phyloP scores from a whole-genome alignment of 1,140 invertebrate species.

The Ptiloglossa arizonensis region DNA sequence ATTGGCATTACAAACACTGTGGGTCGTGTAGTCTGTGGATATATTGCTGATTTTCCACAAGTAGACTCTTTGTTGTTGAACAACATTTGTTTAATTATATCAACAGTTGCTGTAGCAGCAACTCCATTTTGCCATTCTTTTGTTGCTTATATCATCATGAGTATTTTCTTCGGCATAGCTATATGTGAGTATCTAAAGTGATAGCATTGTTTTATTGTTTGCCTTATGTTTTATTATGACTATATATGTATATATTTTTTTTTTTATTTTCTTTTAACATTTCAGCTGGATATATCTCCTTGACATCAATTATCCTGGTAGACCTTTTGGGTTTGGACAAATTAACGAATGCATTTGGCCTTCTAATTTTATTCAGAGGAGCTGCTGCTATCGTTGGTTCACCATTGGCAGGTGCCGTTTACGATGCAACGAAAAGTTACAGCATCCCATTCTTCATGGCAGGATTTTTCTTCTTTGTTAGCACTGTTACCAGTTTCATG shows the following conservation, averaged over 20 bases:
- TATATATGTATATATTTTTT: not conserved
- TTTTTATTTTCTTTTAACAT: slow-evolving; percentile 62
- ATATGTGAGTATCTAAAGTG: slow-evolving; percentile 90
- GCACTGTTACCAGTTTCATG: slow-evolving; percentile 92
- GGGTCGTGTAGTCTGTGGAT: slow-evolving; percentile 93
- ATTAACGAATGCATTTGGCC: slow-evolving; percentile 97
- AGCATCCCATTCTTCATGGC: slow-evolving; percentile 96
- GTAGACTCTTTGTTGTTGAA: slow-evolving; percentile 96
- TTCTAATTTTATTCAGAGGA: slow-evolving; percentile 96
- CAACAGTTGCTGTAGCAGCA: slow-evolving; percentile 91
- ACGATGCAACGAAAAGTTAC: slow-evolving; percentile 93
- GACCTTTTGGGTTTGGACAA: slow-evolving; percentile 97
- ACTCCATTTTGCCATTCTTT: slow-evolving; percentile 94
- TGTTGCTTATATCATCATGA: slow-evolving; percentile 88
- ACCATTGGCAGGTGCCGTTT: slow-evolving; percentile 92
- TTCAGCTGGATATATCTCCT: slow-evolving; percentile 97
- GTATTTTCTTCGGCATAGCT: slow-evolving; percentile 97
- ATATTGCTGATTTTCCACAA: slow-evolving; percentile 91
- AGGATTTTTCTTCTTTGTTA: slow-evolving; percentile 92
- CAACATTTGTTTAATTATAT: slow-evolving; percentile 95
- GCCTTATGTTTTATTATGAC: not conserved
- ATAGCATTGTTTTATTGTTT: not conserved
- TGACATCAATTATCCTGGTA: slow-evolving; percentile 98
- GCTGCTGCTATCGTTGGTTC: slow-evolving; percentile 93
- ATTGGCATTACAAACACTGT: slow-evolving; percentile 98